Evolutionary conservation across 2,888 invertebrate species (phyloP).

Genomic region (Beris chalybata): DNA sequence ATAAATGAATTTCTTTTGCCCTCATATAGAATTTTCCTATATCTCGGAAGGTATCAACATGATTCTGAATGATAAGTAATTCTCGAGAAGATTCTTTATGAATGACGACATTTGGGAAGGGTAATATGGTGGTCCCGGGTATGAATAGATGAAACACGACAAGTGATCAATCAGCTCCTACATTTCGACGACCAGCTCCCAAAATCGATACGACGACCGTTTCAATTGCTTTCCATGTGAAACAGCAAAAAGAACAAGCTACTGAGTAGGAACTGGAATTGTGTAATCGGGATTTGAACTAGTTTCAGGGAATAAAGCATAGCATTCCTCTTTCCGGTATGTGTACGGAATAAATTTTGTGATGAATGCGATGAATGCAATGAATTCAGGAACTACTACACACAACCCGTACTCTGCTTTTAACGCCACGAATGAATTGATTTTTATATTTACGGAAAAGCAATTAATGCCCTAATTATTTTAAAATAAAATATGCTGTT

Average conservation of each 20-base stretch:
- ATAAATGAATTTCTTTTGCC: slow-evolving; percentile 38
- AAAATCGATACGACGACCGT: slow-evolving; percentile 6
- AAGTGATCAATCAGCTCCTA: slow-evolving; percentile 26
- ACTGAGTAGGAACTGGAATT: slow-evolving; percentile 5
- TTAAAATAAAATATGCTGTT: no score
- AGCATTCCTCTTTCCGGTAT: slow-evolving; percentile 1
- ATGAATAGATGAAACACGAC: slow-evolving; percentile 11
- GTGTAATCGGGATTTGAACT: slow-evolving; percentile 10
- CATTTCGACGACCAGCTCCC: slow-evolving; percentile 7
- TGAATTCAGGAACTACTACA: background rate
- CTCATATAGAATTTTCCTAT: slow-evolving; percentile 12
- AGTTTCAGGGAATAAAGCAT: background rate
- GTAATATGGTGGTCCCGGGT: slow-evolving; percentile 3
- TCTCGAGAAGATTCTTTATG: slow-evolving; percentile 16
- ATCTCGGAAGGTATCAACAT: slow-evolving; percentile 10
- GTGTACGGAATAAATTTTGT: slow-evolving; percentile 23
- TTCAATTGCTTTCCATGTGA: slow-evolving; percentile 13
- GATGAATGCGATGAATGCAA: slow-evolving; percentile 28
- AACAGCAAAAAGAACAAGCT: slow-evolving; percentile 6
- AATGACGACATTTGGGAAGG: slow-evolving; percentile 1
- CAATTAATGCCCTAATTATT: no score
- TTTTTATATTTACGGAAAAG: no score
- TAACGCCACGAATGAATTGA: no score
- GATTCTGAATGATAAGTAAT: slow-evolving; percentile 37
- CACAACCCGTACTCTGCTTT: no score